Percentiles rank a stretch among this genome's conserved stretches.
phyloP scores from a whole-genome alignment of 2,797 vertebrate species.

The Chrosomus eos region DNA sequence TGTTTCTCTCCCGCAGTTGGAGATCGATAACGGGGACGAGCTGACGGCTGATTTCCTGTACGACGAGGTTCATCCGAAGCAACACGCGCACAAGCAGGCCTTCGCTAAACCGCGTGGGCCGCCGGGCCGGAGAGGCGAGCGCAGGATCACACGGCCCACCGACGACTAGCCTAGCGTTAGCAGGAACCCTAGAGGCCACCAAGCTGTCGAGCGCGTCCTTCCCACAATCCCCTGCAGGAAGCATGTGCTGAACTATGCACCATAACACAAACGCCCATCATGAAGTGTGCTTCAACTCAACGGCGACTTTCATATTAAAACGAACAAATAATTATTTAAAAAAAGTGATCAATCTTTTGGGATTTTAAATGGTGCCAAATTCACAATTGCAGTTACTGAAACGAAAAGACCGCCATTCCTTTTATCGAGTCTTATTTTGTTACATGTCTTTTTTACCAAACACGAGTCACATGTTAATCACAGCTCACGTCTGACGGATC shows the following conservation, averaged over 20 bases:
- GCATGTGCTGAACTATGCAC: slow-evolving; percentile 77
- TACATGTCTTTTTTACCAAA: slow-evolving; percentile 50
- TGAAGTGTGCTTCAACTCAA: not conserved
- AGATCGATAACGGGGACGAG: slow-evolving; percentile 94
- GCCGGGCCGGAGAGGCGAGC: slow-evolving; percentile 89
- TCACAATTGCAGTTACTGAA: slow-evolving; percentile 18
- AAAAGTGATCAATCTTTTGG: not conserved
- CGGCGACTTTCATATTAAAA: not conserved
- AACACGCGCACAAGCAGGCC: slow-evolving; percentile 93
- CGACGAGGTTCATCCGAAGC: slow-evolving; percentile 96
- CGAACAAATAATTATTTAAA: not conserved
- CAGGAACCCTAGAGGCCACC: slow-evolving; percentile 65
- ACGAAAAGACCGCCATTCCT: slow-evolving; percentile 11
- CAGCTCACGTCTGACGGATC: slow-evolving; percentile 45
- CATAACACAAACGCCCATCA: slow-evolving; percentile 65
- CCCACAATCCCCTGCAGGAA: slow-evolving; percentile 57
- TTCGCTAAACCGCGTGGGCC: slow-evolving; percentile 97
- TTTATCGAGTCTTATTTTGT: slow-evolving; percentile 25
- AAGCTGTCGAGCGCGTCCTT: slow-evolving; percentile 29
- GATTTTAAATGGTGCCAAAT: slow-evolving; percentile 29
- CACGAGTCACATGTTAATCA: slow-evolving; percentile 38
- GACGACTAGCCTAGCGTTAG: slow-evolving; percentile 80
- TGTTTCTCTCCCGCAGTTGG: slow-evolving; percentile 78
- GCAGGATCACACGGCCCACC: slow-evolving; percentile 90
- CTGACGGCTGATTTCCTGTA: slow-evolving; percentile 94